These are phyloP conservation scores for Bucco capensis DNA, from an alignment of 2,113 vertebrate species.

Conservation along the genomic window DNA sequence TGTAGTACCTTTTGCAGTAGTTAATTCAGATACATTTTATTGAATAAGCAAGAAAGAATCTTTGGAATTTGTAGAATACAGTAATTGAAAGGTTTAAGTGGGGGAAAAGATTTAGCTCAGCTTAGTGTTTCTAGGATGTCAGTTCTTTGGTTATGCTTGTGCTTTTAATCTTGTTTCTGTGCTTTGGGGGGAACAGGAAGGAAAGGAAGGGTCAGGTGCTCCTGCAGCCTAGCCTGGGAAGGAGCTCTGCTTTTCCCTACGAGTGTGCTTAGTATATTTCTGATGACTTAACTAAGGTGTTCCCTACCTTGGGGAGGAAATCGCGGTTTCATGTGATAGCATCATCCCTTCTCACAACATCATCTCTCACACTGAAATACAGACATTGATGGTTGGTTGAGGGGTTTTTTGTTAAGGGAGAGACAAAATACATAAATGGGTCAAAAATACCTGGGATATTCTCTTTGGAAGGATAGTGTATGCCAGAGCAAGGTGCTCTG, in stretches of 20 bases:
- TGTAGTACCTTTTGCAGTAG: not conserved
- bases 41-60: conserved; percentile 37
- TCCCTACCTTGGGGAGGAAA: conserved; percentile 5
- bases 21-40: conserved; percentile 26
- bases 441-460: not conserved
- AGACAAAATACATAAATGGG: not conserved
- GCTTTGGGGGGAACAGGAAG: conserved; percentile 31
- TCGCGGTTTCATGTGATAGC: not conserved
- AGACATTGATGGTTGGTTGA: not conserved
- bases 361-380: not conserved
- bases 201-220: conserved; percentile 31
- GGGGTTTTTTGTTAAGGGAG: not conserved
- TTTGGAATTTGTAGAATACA: conserved; percentile 41
- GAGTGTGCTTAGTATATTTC: not conserved
- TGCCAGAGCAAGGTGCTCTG: not conserved
- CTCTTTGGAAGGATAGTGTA: not conserved
- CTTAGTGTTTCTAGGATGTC: conserved; percentile 47
- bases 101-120: conserved; percentile 50
- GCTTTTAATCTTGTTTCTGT: conserved; percentile 64
- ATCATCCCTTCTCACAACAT: not conserved
- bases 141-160: conserved; percentile 60
- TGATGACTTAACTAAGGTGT: not conserved
- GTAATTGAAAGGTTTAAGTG: conserved; percentile 55
- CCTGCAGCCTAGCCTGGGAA: not conserved
- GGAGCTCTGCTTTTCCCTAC: not conserved